Percentiles rank a stretch among this genome's conserved stretches.
Conservation (phyloP, 1,140 invertebrate species). For the Brachionus angularis region DNA sequence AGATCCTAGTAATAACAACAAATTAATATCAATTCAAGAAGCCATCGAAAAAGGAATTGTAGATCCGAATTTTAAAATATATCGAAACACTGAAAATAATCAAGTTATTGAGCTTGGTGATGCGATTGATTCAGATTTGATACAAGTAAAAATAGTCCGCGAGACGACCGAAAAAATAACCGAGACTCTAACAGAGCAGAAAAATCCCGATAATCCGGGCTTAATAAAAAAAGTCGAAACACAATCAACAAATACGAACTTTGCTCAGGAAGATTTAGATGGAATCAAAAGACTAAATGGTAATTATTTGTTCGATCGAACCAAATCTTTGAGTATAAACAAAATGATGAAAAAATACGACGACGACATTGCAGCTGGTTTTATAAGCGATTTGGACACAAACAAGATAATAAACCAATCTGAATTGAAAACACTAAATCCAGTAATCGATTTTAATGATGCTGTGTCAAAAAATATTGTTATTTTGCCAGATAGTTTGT, state of each 20-base stretch:
- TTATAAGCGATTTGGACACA: neutral
- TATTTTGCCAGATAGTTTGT: slow-evolving; percentile 30
- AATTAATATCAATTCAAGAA: neutral
- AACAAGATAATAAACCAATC: neutral
- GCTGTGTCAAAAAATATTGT: slow-evolving; percentile 21
- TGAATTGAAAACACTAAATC: neutral
- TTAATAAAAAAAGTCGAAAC: slow-evolving; percentile 24
- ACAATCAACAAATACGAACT: neutral
- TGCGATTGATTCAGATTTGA: slow-evolving; percentile 10
- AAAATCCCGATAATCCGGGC: slow-evolving; percentile 3
- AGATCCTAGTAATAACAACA: neutral
- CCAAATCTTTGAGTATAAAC: slow-evolving; percentile 22
- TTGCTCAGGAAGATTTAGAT: neutral
- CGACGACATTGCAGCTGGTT: slow-evolving; percentile 26
- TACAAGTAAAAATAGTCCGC: neutral
- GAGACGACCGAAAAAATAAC: slow-evolving; percentile 36
- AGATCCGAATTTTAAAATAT: neutral
- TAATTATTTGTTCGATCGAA: neutral
- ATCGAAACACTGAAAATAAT: neutral
- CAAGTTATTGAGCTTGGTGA: slow-evolving; percentile 13
- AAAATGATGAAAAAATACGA: slow-evolving; percentile 29
- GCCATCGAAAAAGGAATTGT: slow-evolving; percentile 30
- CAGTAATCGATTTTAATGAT: slow-evolving; percentile 17
- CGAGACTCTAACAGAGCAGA: slow-evolving; percentile 31
- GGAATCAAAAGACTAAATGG: neutral